Evolutionary conservation across 2,113 vertebrate species (phyloP), one percentile per base, ranked within the genome.

Genomic region (Gopherus evgoodei): DNA sequence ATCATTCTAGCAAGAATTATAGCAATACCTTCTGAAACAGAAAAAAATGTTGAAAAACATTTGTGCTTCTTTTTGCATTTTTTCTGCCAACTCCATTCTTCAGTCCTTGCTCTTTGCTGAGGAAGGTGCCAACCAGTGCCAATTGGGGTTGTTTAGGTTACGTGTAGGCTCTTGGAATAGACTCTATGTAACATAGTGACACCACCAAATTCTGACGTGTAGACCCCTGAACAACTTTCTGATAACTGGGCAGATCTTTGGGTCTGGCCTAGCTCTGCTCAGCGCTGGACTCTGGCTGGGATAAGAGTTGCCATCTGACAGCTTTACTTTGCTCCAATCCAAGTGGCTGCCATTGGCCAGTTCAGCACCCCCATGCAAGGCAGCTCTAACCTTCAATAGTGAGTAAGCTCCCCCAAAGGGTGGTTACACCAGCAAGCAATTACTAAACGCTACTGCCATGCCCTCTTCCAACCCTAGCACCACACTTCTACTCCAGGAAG

Each of bases 391-490:
- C 59, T 31, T 31, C 59, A 29, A 29, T 62, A 14, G 27, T 5
- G 12, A 53, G 52, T 53, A 53, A 53, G 19, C 52, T 6, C 52
- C 52, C 52, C 19, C 52, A 21, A 21, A 53, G 52, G 6, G 52
- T 53, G 52, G 59, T 75, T 84, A 21, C 44, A 44, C 24, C 42
- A 83, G 69, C 52, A 62, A 82, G 22, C 52, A 81, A 80, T 88
- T 56, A 10, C 81, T 0, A 1, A 69, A 79, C 27, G 72, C 94
- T 85, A 86, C 11, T 13, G 27, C 81, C 52, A 35, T 83, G 90
- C 80, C 91, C 94, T 78, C 91, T 90, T 2, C 1, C 92, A 93
- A 84, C 89, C 93, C 86, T 57, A 72, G 44, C 62, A 84, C 87
- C 79, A 52, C 79, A 83, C 59, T 88, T 72, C 91, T 88, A 81